Evolutionary conservation across 2,888 invertebrate genomes (phyloP), one percentile per base, ranked within the genome.

Genomic region (Ochropacha duplaris): DNA sequence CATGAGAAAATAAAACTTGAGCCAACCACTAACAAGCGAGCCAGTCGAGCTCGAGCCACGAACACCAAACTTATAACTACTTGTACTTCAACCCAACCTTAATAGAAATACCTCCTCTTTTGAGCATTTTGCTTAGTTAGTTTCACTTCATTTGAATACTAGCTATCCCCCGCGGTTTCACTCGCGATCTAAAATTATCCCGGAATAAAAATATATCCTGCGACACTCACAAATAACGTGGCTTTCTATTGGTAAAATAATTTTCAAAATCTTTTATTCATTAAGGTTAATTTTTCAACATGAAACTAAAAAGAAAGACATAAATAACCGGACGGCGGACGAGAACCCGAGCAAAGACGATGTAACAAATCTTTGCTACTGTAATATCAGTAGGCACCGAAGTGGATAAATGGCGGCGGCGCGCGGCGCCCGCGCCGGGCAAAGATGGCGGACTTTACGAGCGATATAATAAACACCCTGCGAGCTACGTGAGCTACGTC

Each of bases 341-440:
- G 24, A 9, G 2, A 44, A 16, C 19, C 44, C 44, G 28, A 28
- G 50, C 50, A 50, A 50, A 50, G 16, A 16, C 16, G 28, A 0
- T 8, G n/a, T 26, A 50, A 24, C 24, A 26, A 50, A 50, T 50
- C 16, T 50, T 50, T 50, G 50, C 50, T 50, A 28, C 9, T 50
- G 26, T 50, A 50, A 50, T 50, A 50, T 50, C 50, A 28, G 24
- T 26, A 50, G 50, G 50, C 44, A 19, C 44, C 4, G 9, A 44
- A 16, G 8, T 19, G 19, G 44, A 44, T 44, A 44, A 44, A 44
- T 19, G 16, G 44, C 44, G 44, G 16, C 3, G n/a, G n/a, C 39
- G 39, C 36, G n/a, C 36, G 3, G 16, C 31, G 28, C 28, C 28
- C 31, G 39, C 5, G 39, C 39, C 39, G 39, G 39, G 16, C 39